These are phyloP conservation scores for Hypothenemus hampei DNA, from an alignment of 1,140 invertebrate species.

Conservation along the genomic window DNA sequence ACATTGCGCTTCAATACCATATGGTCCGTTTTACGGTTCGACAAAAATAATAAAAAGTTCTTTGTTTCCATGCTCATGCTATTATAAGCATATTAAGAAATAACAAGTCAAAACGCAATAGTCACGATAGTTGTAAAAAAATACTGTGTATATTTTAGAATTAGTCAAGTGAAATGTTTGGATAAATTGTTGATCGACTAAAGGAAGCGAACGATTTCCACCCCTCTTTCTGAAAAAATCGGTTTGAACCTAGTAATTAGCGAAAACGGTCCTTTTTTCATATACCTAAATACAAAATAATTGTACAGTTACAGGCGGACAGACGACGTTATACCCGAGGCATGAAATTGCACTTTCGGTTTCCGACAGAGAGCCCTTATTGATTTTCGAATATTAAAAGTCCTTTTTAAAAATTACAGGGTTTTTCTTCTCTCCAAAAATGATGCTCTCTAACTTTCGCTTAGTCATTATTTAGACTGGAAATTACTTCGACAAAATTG, in stretches of 20 bases:
- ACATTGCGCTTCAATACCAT: constrained; percentile 3
- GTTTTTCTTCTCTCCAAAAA: constrained; percentile 10
- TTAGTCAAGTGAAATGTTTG: too few species aligned
- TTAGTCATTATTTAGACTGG: constrained; percentile 27
- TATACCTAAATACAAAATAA: constrained; percentile 15
- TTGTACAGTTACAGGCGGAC: constrained; percentile 4
- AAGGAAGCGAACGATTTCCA: constrained; percentile 12
- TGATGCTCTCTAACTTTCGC: constrained; percentile 1
- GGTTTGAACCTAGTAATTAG: constrained; percentile 3
- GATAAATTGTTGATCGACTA: too few species aligned
- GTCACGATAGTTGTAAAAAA: too few species aligned
- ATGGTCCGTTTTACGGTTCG: constrained; percentile 1
- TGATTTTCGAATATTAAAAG: constrained; percentile 19
- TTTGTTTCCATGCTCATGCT: constrained; percentile 5
- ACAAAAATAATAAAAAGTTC: neutral
- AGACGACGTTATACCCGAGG: constrained; percentile 18
- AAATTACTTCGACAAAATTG: constrained; percentile 22
- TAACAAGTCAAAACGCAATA: constrained; percentile 6
- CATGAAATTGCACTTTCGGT: constrained; percentile 32
- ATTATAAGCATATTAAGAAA: constrained; percentile 14
- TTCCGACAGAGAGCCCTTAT: neutral
- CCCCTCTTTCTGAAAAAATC: constrained; percentile 2
- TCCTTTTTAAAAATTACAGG: constrained; percentile 12
- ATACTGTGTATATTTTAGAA: too few species aligned
- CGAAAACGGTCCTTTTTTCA: constrained; percentile 10